Percentiles rank a stretch among this genome's conserved stretches.
These are phyloP conservation scores for Lycophotia porphyrea DNA, from an alignment of 2,888 invertebrate species.

Conservation along the genomic window DNA sequence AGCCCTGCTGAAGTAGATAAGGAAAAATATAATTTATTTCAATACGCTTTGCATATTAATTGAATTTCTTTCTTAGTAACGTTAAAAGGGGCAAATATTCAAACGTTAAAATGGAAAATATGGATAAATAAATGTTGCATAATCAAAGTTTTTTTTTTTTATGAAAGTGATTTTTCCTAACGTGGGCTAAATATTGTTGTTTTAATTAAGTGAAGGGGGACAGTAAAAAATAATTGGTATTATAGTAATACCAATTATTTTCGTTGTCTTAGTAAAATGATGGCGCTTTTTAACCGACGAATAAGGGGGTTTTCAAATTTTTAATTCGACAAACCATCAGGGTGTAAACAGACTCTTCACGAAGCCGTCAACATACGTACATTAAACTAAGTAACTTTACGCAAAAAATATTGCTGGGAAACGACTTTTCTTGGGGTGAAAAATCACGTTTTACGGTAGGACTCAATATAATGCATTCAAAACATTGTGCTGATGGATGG, in stretches of 20 bases:
- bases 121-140: conserved; percentile 43
- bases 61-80: conserved; percentile 68
- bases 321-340: background rate
- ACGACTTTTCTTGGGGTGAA: too few relatives aligned
- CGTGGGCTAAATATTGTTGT: background rate
- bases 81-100: conserved; percentile 61
- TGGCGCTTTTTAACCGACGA: background rate
- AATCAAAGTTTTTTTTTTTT: conserved; percentile 29
- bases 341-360: too few relatives aligned
- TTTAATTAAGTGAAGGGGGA: conserved; percentile 8
- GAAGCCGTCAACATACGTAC: too few relatives aligned
- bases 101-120: conserved; percentile 56
- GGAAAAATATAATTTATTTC: conserved; percentile 76
- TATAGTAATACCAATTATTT: background rate
- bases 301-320: background rate
- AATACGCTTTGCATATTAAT: conserved; percentile 81
- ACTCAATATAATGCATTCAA: too few relatives aligned
- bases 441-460: too few relatives aligned
- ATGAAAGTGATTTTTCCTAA: conserved; percentile 9
- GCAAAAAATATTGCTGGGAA: too few relatives aligned
- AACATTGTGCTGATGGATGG: too few relatives aligned
- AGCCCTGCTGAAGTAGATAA: conserved; percentile 72
- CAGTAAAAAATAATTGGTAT: background rate
- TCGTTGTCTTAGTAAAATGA: background rate
- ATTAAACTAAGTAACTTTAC: too few relatives aligned